A percentile compares a stretch with the other conserved stretches of the same genome.
Evolutionary conservation across 1,140 invertebrate genomes (phyloP).

Genomic region (Acromyrmex echinatior): DNA sequence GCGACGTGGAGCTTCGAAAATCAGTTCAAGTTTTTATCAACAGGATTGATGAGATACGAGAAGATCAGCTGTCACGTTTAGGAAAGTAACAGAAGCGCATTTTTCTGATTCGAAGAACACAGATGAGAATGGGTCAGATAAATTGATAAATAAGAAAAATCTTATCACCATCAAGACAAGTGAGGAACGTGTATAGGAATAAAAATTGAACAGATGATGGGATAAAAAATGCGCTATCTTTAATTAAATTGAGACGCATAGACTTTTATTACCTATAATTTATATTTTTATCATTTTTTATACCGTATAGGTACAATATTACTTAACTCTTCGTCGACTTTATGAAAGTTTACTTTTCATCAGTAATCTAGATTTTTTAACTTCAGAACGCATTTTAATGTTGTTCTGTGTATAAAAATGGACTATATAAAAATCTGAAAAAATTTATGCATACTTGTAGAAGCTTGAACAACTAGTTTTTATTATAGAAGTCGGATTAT

Average conservation of each 20-base stretch:
- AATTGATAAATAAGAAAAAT: conserved; percentile 31
- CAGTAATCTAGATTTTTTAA: too few relatives aligned
- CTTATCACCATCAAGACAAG: conserved; percentile 3
- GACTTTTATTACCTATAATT: neutral
- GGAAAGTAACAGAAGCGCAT: conserved; percentile 12
- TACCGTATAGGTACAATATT: neutral
- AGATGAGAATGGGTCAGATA: neutral
- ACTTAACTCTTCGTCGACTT: too few relatives aligned
- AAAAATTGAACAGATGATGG: neutral
- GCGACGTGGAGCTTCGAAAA: conserved; percentile 38
- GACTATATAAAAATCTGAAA: too few relatives aligned
- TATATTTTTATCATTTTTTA: neutral
- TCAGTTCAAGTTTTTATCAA: conserved; percentile 41
- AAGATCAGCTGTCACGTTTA: conserved; percentile 42
- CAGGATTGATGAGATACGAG: conserved; percentile 19
- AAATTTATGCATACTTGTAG: too few relatives aligned
- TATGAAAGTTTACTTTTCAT: too few relatives aligned
- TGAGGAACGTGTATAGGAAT: too few relatives aligned
- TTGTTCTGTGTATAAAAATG: too few relatives aligned
- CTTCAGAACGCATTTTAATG: too few relatives aligned
- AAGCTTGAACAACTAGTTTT: too few relatives aligned
- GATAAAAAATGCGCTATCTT: neutral
- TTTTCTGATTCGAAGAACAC: neutral
- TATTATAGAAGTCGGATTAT: too few relatives aligned
- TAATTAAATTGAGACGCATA: neutral